A percentile compares a stretch with the other conserved stretches of the same genome.
phyloP scores from a whole-genome alignment of 2,888 invertebrate species.

The Diaphora mendica region DNA sequence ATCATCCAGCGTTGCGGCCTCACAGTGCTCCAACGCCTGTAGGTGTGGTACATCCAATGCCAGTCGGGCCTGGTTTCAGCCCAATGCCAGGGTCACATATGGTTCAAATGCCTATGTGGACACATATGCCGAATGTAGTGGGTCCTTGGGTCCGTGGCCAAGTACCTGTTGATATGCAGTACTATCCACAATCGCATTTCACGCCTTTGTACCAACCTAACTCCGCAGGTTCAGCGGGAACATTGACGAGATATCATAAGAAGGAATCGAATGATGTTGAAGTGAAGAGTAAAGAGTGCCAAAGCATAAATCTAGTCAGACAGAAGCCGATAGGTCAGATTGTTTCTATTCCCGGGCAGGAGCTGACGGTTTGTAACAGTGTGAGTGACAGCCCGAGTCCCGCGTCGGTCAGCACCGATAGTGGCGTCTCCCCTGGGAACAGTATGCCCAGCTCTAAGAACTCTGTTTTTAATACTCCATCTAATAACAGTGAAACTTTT shows the following conservation, averaged over 20 bases:
- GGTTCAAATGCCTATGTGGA: slow-evolving; percentile 81
- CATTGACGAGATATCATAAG: slow-evolving; percentile 79
- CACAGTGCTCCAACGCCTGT: slow-evolving; percentile 78
- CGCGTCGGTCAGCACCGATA: slow-evolving; percentile 79
- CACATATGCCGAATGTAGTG: slow-evolving; percentile 76
- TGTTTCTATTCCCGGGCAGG: slow-evolving; percentile 78
- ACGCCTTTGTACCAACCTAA: slow-evolving; percentile 80
- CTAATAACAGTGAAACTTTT: slow-evolving; percentile 62
- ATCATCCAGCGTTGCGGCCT: slow-evolving; percentile 72
- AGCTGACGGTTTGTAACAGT: slow-evolving; percentile 80
- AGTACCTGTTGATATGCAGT: slow-evolving; percentile 76
- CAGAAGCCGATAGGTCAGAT: slow-evolving; percentile 85
- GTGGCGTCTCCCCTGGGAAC: slow-evolving; percentile 80
- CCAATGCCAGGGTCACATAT: slow-evolving; percentile 70
- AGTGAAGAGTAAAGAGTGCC: slow-evolving; percentile 78
- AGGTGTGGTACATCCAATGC: slow-evolving; percentile 73
- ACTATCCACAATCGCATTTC: slow-evolving; percentile 80
- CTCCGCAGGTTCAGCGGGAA: slow-evolving; percentile 82
- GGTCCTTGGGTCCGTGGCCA: slow-evolving; percentile 77
- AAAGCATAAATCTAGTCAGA: slow-evolving; percentile 84
- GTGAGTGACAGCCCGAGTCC: slow-evolving; percentile 79
- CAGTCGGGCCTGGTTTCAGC: slow-evolving; percentile 66
- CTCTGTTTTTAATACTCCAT: slow-evolving; percentile 70
- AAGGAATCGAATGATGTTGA: slow-evolving; percentile 71
- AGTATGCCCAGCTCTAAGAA: slow-evolving; percentile 76